phyloP scores from a whole-genome alignment of 1,140 invertebrate species.

The Camponotus floridanus region DNA sequence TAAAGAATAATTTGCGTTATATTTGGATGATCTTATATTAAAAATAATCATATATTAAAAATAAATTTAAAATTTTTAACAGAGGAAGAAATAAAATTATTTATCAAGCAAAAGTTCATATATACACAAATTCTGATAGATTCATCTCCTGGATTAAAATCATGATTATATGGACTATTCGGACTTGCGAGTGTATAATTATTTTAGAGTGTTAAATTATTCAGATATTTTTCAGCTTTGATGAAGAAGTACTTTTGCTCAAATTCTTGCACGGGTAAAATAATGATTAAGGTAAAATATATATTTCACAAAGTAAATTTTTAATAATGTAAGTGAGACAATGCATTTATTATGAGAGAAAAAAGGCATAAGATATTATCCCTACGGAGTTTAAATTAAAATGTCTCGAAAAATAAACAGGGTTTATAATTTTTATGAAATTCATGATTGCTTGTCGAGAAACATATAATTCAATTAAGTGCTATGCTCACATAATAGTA shows the following conservation, averaged over 20 bases:
- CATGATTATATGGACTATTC: neutral
- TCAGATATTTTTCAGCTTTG: neutral
- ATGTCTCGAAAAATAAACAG: neutral
- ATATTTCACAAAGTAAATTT: slow-evolving; percentile 3
- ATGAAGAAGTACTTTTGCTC: neutral
- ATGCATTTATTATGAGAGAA: slow-evolving; percentile 20
- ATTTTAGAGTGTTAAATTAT: slow-evolving; percentile 3
- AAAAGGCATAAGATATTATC: neutral
- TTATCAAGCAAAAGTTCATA: neutral
- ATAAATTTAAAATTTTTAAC: neutral
- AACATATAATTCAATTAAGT: slow-evolving; percentile 17
- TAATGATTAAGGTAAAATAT: neutral
- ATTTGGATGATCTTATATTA: neutral
- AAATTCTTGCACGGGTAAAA: slow-evolving; percentile 16
- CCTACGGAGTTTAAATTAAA: neutral
- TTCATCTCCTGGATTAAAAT: neutral
- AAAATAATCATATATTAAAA: neutral
- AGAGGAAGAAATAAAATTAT: neutral
- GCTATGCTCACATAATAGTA: neutral
- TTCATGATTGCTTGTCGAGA: slow-evolving; percentile 16
- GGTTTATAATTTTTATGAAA: slow-evolving; percentile 12
- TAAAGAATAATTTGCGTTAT: neutral
- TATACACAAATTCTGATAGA: neutral
- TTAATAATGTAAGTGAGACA: neutral
- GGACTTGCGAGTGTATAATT: neutral